A percentile compares a stretch with the other conserved stretches of the same genome.
Conservation (phyloP, 2,888 invertebrate genomes). For the Tipula confusa region DNA sequence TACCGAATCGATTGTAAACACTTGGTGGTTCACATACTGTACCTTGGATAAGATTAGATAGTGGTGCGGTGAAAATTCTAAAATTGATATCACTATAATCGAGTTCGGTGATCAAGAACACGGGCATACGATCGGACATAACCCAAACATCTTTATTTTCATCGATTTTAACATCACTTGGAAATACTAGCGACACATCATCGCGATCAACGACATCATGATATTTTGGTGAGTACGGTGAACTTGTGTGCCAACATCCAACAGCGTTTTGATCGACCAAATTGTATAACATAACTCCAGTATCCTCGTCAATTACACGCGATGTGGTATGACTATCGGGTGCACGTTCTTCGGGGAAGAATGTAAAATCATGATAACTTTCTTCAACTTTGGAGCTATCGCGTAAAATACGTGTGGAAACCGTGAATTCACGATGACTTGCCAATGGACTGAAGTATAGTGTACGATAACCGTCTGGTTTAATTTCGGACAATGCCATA, state of each 20-base stretch:
- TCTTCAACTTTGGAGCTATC: conserved; percentile 63
- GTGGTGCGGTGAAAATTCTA: conserved; percentile 66
- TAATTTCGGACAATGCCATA: conserved; percentile 64
- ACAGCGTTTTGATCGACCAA: conserved; percentile 76
- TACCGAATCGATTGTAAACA: conserved; percentile 40
- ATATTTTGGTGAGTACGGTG: conserved; percentile 61
- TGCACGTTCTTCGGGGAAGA: conserved; percentile 57
- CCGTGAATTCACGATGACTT: conserved; percentile 72
- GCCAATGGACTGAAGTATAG: conserved; percentile 76
- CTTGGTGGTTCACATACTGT: conserved; percentile 64
- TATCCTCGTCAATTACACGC: conserved; percentile 65
- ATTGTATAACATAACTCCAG: conserved; percentile 69
- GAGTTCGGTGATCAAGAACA: conserved; percentile 63
- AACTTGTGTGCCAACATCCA: conserved; percentile 73
- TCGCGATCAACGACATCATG: conserved; percentile 69
- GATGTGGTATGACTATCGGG: conserved; percentile 66
- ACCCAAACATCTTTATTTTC: conserved; percentile 70
- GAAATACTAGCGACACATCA: conserved; percentile 71
- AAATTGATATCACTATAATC: conserved; percentile 75
- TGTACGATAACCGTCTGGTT: conserved; percentile 63
- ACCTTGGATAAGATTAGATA: conserved; percentile 62
- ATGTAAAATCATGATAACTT: conserved; percentile 66
- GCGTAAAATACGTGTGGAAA: conserved; percentile 68
- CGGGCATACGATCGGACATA: conserved; percentile 76
- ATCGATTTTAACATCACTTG: conserved; percentile 74